A percentile compares a stretch with the other conserved stretches of the same genome.
phyloP scores from a whole-genome alignment of 2,797 vertebrate species.

The Holocentrus rufus region DNA sequence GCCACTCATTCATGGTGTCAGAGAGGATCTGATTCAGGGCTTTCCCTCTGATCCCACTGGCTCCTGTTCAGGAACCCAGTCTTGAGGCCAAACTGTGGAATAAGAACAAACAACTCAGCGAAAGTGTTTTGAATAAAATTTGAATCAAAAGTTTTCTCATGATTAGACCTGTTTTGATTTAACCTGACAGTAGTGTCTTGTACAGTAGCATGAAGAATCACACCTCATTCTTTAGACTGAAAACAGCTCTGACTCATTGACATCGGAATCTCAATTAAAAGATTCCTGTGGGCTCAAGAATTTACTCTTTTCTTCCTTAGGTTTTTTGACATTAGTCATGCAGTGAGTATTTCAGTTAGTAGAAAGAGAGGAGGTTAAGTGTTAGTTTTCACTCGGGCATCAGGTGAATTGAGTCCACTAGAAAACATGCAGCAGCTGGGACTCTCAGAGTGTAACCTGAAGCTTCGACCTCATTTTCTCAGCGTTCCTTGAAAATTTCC shows the following conservation, averaged over 20 bases:
- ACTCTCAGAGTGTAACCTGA: background rate
- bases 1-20: constrained; percentile 27
- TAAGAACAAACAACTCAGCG: no score
- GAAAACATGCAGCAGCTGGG: background rate
- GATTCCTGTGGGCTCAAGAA: no score
- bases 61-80: background rate
- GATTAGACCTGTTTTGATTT: no score
- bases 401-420: background rate
- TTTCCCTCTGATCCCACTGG: background rate
- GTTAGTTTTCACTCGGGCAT: background rate
- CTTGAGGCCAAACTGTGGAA: no score
- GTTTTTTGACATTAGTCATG: background rate
- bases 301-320: no score
- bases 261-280: no score
- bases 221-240: no score
- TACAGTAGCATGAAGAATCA: no score
- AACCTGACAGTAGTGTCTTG: no score
- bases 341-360: background rate
- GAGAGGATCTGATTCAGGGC: constrained; percentile 3
- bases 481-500: background rate
- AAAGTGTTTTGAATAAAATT: no score
- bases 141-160: no score
- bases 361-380: background rate
- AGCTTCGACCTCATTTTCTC: background rate
- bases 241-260: no score